Base-by-base conservation (phyloP, 2,113 vertebrate species). In the Gasterosteus nipponicus region DNA sequence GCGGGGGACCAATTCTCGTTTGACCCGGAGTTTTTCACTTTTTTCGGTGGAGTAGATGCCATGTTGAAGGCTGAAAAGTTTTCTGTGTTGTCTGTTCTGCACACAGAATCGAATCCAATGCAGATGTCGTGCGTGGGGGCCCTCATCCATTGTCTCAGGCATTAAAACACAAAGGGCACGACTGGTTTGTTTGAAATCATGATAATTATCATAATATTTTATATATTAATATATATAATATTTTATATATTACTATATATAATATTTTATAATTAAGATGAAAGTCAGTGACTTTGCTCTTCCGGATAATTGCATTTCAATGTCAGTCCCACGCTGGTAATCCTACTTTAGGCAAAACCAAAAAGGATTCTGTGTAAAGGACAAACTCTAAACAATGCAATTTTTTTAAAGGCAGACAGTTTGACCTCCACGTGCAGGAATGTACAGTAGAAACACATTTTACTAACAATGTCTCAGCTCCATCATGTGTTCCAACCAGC, bases 11-110 rank as follows among this genome's bases (percentile, higher is more conserved):
- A 46, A 38, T 6, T 39, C 38, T 3, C 12, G n/a, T 59, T 63
- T 75, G 65, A 39, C 41, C 19, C 33, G 63, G 29, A 8, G 6
- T 56, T 75, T 57, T 59, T 86, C 29, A 54, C 51, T 49, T 69
- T 75, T 73, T 73, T 59, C 1, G 1, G 22, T 31, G 16, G 58
- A 7, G 11, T 8, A 3, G 29, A 47, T 61, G 19, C 7, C 67
- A 60, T 35, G 31, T 54, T 59, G 33, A 70, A 67, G 15, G 64
- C 54, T 75, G 51, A 73, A 72, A 63, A 53, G 54, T 42, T 53
- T 65, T 71, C 49, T 68, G 72, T 18, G 4, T 19, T 72, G 35
- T 19, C 26, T 61, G 39, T 42, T 54, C 47, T 46, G 7, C 10
- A 62, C 2, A 62, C 15, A 74, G 7, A 58, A 64, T 7, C 3